Percentiles rank a stretch among this genome's conserved stretches.
phyloP scores from a whole-genome alignment of 2,888 invertebrate genomes.

The Ferrisia virgata region DNA sequence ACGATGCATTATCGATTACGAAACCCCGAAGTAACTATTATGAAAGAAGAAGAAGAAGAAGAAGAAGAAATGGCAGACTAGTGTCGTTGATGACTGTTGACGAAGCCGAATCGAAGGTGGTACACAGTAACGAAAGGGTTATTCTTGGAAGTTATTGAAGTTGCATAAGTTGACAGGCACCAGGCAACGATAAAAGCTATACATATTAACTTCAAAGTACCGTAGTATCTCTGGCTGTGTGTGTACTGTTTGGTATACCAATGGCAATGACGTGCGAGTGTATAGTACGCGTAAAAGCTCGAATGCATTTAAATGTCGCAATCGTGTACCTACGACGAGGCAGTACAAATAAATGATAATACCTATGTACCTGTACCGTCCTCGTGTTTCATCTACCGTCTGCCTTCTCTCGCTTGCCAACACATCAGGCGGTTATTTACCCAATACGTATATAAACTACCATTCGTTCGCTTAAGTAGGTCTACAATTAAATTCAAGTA shows the following conservation, averaged over 20 bases:
- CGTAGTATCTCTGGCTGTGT: no score
- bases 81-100: no score
- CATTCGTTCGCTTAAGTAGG: constrained; percentile 7
- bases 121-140: neutral
- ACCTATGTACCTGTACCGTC: no score
- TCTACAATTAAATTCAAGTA: constrained; percentile 26
- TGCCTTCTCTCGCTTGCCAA: neutral
- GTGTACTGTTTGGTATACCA: no score
- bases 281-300: neutral
- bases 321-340: no score
- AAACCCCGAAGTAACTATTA: neutral
- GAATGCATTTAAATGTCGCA: neutral
- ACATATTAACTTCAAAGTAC: neutral
- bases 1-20: neutral
- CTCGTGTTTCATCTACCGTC: neutral
- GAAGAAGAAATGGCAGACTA: no score
- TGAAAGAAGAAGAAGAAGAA: no score
- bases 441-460: neutral
- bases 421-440: neutral
- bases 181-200: neutral
- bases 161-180: constrained; percentile 7
- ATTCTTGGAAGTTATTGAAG: neutral
- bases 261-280: neutral
- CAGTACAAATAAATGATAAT: neutral
- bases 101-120: neutral